Evolutionary conservation across 2,113 vertebrate genomes (phyloP), one percentile per base, ranked within the genome.

Genomic region (Morphnarchus princeps): DNA sequence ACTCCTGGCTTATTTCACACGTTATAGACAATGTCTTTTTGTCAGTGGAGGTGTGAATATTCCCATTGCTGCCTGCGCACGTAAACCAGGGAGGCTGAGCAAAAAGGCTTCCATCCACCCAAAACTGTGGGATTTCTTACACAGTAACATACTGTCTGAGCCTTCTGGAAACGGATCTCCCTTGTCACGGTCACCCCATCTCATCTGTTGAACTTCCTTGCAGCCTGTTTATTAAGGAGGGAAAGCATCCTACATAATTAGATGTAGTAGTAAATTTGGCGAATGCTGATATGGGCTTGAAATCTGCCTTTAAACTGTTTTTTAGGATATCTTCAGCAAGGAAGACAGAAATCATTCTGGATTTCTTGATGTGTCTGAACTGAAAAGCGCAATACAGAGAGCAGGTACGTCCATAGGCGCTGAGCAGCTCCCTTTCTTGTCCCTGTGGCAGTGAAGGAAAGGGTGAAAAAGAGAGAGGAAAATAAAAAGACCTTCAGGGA

Each of bases 321-420:
- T 96, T 63, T 79, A 98, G 98, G 87, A 57, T 42, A 74, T 98
- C 73, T 98, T 98, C 95, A 94, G 43, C 79, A 94, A 66, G n/a
- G 89, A 93, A 58, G 97, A 97, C 87, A 90, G 80, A 81, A 97
- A 94, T 31, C 31, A 3, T n/a, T 96, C 97, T 24, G 97, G 98
- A 43, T 94, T 97, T 69, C 95, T 98, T 38, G 93, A 92, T 49
- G 49, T 70, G 36, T 96, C 40, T 7, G 93, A 96, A 42, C 73
- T 98, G 86, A 80, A 80, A 89, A 96, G 40, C 0, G 97, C 96
- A 0, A 20, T 98, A 70, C 57, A 94, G 15, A 34, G 45, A 47
- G 81, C 97, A 97, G 98, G 98, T 98, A 98, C 0, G 6, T 42
- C 63, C 16, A 11, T 5, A 45, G 55, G 47, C 9, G 67, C 69